Evolutionary conservation across 2,113 vertebrate genomes (phyloP).

Genomic region (Cochlearius cochlearius): DNA sequence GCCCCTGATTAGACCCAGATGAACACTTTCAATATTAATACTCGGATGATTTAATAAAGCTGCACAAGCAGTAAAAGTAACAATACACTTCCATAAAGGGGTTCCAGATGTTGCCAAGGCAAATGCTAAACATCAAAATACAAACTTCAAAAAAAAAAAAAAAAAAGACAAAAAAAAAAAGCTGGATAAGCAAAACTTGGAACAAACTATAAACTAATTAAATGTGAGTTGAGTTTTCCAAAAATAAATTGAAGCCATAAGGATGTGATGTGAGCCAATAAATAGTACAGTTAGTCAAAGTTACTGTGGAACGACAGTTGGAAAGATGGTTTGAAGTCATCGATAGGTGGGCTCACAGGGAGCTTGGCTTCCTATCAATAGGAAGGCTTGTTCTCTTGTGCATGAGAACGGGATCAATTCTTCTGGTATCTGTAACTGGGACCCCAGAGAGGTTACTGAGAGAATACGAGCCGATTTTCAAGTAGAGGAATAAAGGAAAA

Average conservation of each 20-base stretch:
- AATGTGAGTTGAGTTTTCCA: conserved; percentile 75
- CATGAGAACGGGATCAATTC: neutral
- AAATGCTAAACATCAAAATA: conserved; percentile 80
- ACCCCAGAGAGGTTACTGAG: neutral
- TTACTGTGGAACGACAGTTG: conserved; percentile 73
- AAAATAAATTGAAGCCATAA: conserved; percentile 88
- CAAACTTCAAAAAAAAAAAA: conserved; percentile 55
- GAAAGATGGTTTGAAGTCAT: conserved; percentile 37
- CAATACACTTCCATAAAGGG: conserved; percentile 74
- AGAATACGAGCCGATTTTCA: neutral
- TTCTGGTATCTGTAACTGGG: conserved; percentile 7
- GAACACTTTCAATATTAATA: conserved; percentile 73
- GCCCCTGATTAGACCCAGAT: conserved; percentile 81
- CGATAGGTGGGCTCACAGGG: conserved; percentile 39
- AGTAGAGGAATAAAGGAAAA: neutral
- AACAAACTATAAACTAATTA: conserved; percentile 81
- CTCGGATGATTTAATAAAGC: conserved; percentile 73
- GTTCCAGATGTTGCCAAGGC: conserved; percentile 78
- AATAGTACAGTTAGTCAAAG: conserved; percentile 72
- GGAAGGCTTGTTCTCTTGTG: conserved; percentile 20
- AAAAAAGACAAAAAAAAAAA: neutral
- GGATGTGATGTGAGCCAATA: conserved; percentile 75
- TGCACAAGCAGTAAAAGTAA: conserved; percentile 75
- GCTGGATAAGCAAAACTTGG: conserved; percentile 74
- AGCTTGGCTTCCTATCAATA: conserved; percentile 35